Conservation (phyloP, 2,113 vertebrate species). For the Himantopus leucocephalus region DNA sequence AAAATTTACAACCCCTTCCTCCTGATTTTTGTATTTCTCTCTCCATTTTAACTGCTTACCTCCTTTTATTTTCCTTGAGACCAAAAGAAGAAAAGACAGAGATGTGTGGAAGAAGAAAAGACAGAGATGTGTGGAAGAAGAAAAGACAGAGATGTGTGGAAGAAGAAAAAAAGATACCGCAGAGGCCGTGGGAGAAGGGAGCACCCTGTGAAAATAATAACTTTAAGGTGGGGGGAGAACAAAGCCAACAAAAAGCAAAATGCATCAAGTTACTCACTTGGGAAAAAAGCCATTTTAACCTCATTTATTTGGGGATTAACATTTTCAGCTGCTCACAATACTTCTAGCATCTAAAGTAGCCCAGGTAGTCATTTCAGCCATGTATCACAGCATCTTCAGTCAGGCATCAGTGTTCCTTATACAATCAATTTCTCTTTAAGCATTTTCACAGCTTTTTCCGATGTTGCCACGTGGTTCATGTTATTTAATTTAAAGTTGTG, state of each 20-base stretch:
- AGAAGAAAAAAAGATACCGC: neutral
- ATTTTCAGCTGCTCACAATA: neutral
- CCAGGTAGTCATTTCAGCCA: neutral
- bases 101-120: neutral
- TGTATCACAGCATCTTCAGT: neutral
- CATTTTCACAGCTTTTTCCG: neutral
- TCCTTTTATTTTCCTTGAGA: neutral
- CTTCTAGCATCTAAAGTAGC: neutral
- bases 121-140: neutral
- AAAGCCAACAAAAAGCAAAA: neutral
- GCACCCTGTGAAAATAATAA: neutral
- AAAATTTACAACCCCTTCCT: neutral
- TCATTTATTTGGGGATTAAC: neutral
- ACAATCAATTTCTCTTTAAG: neutral
- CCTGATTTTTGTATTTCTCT: neutral
- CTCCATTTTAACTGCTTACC: neutral
- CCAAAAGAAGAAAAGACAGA: neutral
- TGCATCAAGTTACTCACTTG: neutral
- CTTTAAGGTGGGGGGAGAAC: neutral
- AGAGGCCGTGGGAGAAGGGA: neutral
- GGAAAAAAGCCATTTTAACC: neutral
- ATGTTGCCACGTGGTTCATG: fast-evolving
- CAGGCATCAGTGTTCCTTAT: neutral
- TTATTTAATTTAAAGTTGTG: neutral
- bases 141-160: neutral